A percentile compares a stretch with the other conserved stretches of the same genome.
These are phyloP conservation scores for Drosophila sechellia DNA, from an alignment of 1,140 invertebrate genomes.

Conservation along the genomic window DNA sequence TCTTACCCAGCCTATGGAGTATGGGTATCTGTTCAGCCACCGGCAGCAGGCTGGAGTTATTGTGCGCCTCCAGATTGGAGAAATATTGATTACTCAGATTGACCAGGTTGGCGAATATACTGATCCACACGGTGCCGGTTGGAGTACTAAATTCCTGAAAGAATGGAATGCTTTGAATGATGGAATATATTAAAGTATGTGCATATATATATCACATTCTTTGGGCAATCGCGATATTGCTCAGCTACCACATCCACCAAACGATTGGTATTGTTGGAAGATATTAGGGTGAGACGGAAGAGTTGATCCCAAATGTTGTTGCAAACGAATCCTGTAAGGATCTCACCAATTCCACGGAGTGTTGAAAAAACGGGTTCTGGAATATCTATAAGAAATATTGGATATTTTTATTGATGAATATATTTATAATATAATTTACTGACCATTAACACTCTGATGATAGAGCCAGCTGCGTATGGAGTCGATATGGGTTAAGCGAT, in stretches of 20 bases:
- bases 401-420: background rate
- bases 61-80: constrained; percentile 64
- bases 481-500: constrained; percentile 88
- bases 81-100: constrained; percentile 80
- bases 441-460: constrained; percentile 87
- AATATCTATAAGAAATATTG: constrained; percentile 84
- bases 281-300: constrained; percentile 85
- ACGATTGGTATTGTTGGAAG: constrained; percentile 52
- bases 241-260: constrained; percentile 63
- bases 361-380: constrained; percentile 88
- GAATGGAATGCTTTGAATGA: rapidly evolving
- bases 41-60: constrained; percentile 87
- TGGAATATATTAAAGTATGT: background rate
- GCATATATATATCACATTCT: constrained; percentile 44
- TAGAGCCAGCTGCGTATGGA: constrained; percentile 88
- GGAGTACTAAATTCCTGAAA: constrained; percentile 66
- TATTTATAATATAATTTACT: background rate
- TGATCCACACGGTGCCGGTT: constrained; percentile 75
- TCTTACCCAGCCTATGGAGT: constrained; percentile 88
- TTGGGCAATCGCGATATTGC: constrained; percentile 65
- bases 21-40: constrained; percentile 92
- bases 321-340: constrained; percentile 90
- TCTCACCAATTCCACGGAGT: constrained; percentile 89
- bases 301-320: constrained; percentile 90
- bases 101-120: constrained; percentile 73